These are phyloP conservation scores for Calyptomena viridis DNA, from an alignment of 2,113 vertebrate genomes.

Conservation along the genomic window DNA sequence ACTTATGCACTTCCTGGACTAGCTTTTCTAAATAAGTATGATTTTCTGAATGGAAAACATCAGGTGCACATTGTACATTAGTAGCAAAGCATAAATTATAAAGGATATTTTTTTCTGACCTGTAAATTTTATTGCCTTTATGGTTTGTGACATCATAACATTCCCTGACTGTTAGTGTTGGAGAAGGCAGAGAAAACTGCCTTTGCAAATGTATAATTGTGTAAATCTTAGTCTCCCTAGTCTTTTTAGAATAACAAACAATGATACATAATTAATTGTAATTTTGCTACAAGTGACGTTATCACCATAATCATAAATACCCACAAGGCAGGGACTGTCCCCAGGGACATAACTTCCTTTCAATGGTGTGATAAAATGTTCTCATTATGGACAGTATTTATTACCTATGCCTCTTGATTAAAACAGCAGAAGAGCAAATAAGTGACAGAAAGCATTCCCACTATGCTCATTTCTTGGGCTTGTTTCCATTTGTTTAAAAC, in stretches of 20 bases:
- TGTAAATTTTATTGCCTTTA: background rate
- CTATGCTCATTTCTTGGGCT: background rate
- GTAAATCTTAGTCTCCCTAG: background rate
- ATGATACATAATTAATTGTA: background rate
- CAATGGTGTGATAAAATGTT: background rate
- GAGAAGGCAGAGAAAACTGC: background rate
- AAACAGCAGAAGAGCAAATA: background rate
- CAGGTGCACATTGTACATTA: background rate
- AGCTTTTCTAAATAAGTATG: background rate
- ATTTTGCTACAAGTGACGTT: slow-evolving; percentile 23
- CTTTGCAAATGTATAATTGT: background rate
- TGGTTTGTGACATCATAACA: background rate
- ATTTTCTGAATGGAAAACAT: background rate
- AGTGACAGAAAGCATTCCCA: background rate
- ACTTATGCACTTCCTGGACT: background rate
- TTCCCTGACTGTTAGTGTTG: background rate
- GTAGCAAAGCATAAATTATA: background rate
- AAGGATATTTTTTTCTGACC: background rate
- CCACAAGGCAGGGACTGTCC: background rate
- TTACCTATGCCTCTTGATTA: background rate
- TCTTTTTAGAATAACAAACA: slow-evolving; percentile 27
- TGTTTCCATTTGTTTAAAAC: slow-evolving; percentile 30
- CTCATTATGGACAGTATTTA: slow-evolving; percentile 1
- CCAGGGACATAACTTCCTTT: background rate
- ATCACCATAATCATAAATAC: background rate